A percentile compares a stretch with the other conserved stretches of the same genome.
phyloP scores from a whole-genome alignment of 2,888 invertebrate species.

The Rutpela maculata region DNA sequence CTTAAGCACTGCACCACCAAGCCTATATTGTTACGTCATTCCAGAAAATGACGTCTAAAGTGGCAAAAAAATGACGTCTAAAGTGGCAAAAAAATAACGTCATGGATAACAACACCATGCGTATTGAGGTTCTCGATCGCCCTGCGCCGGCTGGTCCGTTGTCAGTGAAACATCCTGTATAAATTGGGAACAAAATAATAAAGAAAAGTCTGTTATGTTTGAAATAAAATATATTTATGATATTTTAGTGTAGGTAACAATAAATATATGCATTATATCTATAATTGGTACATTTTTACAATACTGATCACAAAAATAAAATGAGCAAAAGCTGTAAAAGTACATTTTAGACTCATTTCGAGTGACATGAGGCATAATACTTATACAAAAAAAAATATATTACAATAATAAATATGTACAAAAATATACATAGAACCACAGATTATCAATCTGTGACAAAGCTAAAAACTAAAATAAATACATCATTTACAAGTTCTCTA shows the following conservation, averaged over 20 bases:
- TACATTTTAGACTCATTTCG: constrained; percentile 25
- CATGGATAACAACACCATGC: too few relatives aligned
- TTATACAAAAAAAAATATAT: constrained; percentile 18
- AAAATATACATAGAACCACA: constrained; percentile 34
- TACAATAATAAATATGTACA: constrained; percentile 18
- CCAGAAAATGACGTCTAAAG: too few relatives aligned
- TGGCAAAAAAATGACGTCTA: too few relatives aligned
- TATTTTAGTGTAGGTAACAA: constrained; percentile 3
- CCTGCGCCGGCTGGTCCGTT: too few relatives aligned
- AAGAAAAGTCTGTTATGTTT: background rate
- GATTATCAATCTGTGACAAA: too few relatives aligned
- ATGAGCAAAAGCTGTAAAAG: constrained; percentile 2
- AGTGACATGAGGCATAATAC: constrained; percentile 27
- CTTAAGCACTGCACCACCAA: too few relatives aligned
- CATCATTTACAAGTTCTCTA: constrained; percentile 1
- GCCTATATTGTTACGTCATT: too few relatives aligned
- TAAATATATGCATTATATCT: constrained; percentile 6
- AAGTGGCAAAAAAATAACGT: too few relatives aligned
- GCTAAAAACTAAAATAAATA: constrained; percentile 16
- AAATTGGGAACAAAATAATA: too few relatives aligned
- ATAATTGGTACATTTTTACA: constrained; percentile 4
- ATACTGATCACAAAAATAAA: constrained; percentile 36
- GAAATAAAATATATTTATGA: constrained; percentile 31
- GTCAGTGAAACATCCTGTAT: too few relatives aligned
- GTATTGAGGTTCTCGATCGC: too few relatives aligned